Percentiles rank a stretch among this genome's conserved stretches.
Evolutionary conservation across 2,888 invertebrate species (phyloP).

Genomic region (Nomada fucata): DNA sequence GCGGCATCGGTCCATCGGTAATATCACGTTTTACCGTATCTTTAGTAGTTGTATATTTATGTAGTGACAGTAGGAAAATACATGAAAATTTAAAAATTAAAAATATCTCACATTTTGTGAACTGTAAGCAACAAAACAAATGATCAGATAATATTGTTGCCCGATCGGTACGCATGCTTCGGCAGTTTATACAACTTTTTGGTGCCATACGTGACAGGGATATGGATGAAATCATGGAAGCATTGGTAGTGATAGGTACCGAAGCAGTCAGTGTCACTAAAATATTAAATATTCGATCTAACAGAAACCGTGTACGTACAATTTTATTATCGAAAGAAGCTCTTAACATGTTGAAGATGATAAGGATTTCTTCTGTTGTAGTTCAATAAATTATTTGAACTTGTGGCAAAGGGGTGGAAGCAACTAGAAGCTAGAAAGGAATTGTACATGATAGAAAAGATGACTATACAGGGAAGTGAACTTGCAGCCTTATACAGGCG

Average conservation of each 20-base stretch:
- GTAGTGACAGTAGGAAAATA: too few species aligned
- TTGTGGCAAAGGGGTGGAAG: slow-evolving; percentile 8
- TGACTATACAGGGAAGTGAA: not conserved
- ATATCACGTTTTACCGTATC: not conserved
- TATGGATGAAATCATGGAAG: not conserved
- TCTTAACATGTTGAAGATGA: not conserved
- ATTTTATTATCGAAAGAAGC: too few species aligned
- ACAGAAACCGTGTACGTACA: too few species aligned
- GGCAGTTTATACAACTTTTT: not conserved
- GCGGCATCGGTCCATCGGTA: not conserved
- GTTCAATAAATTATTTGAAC: slow-evolving; percentile 6
- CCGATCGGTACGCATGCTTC: not conserved
- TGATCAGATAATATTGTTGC: not conserved
- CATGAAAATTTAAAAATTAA: too few species aligned
- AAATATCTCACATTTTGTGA: not conserved
- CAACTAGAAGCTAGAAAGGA: not conserved
- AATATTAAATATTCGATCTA: not conserved
- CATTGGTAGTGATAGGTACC: not conserved
- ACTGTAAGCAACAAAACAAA: not conserved
- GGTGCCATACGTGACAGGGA: not conserved
- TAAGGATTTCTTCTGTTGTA: not conserved
- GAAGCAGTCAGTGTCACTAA: not conserved
- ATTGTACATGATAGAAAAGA: not conserved
- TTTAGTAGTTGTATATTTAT: too few species aligned
- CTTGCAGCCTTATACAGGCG: slow-evolving; percentile 9